A percentile compares a stretch with the other conserved stretches of the same genome.
Evolutionary conservation across 64 coral and sea anemone genomes (phyloP).

Genomic region (Hydrozoanthus tunicans): DNA sequence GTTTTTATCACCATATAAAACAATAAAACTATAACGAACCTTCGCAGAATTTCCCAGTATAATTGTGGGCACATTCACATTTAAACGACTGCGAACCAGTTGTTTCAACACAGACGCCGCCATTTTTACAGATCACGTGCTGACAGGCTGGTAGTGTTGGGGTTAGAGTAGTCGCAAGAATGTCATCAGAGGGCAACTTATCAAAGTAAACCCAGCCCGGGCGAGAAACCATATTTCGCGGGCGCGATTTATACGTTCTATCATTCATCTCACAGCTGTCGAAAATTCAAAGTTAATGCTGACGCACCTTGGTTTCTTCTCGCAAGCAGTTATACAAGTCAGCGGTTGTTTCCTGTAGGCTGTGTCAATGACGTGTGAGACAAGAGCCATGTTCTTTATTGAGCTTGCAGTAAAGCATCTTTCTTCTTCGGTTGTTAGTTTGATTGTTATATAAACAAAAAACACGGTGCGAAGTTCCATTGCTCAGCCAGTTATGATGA

Average conservation of each 20-base stretch:
- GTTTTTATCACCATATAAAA: background rate
- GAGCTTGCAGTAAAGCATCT: background rate
- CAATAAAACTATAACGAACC: background rate
- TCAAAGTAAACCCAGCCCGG: background rate
- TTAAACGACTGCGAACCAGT: background rate
- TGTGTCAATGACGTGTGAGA: background rate
- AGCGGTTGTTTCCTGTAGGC: background rate
- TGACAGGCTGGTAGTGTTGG: background rate
- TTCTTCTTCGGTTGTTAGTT: background rate
- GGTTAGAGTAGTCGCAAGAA: background rate
- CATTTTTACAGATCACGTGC: slow-evolving; percentile 28
- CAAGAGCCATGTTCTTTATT: background rate
- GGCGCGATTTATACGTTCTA: background rate
- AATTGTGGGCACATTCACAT: background rate
- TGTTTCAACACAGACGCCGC: slow-evolving; percentile 20
- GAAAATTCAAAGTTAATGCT: slow-evolving; percentile 12
- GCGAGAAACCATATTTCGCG: background rate
- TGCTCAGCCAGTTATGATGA: background rate
- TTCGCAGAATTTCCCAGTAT: slow-evolving; percentile 8
- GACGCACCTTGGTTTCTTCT: background rate
- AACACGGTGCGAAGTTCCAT: background rate
- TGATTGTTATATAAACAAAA: background rate
- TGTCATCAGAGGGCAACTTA: background rate
- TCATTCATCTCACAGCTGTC: slow-evolving; percentile 27
- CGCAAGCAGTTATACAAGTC: slow-evolving; percentile 1